Evolutionary conservation across 2,797 vertebrate genomes (phyloP).

Genomic region (Podarcis lilfordi): DNA sequence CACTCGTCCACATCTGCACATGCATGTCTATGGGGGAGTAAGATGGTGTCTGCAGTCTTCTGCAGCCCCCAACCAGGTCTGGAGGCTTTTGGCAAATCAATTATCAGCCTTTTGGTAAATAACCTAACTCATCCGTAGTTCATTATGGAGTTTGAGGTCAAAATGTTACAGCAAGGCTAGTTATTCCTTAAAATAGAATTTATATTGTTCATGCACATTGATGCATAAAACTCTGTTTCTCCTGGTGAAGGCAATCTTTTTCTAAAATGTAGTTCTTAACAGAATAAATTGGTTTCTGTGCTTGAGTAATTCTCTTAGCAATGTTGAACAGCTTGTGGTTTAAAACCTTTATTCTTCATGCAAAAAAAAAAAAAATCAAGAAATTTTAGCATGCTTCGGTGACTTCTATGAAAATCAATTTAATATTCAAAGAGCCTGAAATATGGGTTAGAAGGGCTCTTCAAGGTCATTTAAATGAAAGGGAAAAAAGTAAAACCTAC

Average conservation of each 20-base stretch:
- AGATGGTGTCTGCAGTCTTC: background rate
- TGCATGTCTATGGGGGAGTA: background rate
- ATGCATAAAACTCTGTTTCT: background rate
- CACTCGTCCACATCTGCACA: background rate
- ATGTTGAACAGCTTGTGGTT: background rate
- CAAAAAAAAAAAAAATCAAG: too few relatives aligned
- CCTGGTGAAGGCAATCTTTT: background rate
- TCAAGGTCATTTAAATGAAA: background rate
- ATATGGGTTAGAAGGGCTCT: background rate
- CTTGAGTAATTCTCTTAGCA: background rate
- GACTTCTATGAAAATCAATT: background rate
- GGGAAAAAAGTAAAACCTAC: background rate
- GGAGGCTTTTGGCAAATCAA: background rate
- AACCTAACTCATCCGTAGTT: background rate
- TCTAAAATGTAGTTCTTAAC: background rate
- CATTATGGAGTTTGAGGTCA: background rate
- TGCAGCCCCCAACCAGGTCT: background rate
- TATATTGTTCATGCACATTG: background rate
- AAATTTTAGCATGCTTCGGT: background rate
- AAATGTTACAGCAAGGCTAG: background rate
- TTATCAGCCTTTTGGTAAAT: background rate
- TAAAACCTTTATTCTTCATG: background rate
- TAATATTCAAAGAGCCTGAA: background rate
- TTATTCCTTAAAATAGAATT: background rate
- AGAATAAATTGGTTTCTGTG: slow-evolving; percentile 22